Evolutionary conservation across 2,888 invertebrate species (phyloP).

Genomic region (Psococerastis gibbosa): DNA sequence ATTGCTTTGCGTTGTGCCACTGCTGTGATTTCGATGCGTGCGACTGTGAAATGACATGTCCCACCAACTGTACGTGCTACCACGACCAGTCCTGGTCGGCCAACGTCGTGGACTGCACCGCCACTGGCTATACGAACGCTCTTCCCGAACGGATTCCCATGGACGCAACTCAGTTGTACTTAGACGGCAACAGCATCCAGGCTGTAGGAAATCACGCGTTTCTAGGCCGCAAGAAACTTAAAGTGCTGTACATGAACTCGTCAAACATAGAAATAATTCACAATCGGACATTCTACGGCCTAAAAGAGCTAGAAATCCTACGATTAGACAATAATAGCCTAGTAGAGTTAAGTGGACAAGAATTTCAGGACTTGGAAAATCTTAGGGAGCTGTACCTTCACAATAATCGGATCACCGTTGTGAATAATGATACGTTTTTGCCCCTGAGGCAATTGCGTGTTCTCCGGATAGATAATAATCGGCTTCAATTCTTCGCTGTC

Average conservation of each 20-base stretch:
- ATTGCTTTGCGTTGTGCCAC: conserved; percentile 72
- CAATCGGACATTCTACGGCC: conserved; percentile 69
- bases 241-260: conserved; percentile 54
- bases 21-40: conserved; percentile 85
- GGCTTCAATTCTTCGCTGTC: conserved; percentile 44
- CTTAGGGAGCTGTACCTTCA: conserved; percentile 53
- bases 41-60: conserved; percentile 85
- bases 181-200: conserved; percentile 66
- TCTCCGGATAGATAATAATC: conserved; percentile 51
- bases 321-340: conserved; percentile 58
- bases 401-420: conserved; percentile 46
- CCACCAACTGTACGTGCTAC: conserved; percentile 71
- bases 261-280: conserved; percentile 61
- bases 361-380: conserved; percentile 58
- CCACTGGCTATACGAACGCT: conserved; percentile 43
- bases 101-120: conserved; percentile 68
- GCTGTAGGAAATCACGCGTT: conserved; percentile 64
- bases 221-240: conserved; percentile 61
- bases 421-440: conserved; percentile 52
- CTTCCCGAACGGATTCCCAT: conserved; percentile 72
- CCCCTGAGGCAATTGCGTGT: conserved; percentile 43
- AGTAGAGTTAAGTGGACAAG: conserved; percentile 49
- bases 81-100: conserved; percentile 75
- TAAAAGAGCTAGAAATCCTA: conserved; percentile 51
- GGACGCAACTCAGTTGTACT: conserved; percentile 74